phyloP scores from a whole-genome alignment of 2,797 vertebrate species.

The Acanthiza pusilla region DNA sequence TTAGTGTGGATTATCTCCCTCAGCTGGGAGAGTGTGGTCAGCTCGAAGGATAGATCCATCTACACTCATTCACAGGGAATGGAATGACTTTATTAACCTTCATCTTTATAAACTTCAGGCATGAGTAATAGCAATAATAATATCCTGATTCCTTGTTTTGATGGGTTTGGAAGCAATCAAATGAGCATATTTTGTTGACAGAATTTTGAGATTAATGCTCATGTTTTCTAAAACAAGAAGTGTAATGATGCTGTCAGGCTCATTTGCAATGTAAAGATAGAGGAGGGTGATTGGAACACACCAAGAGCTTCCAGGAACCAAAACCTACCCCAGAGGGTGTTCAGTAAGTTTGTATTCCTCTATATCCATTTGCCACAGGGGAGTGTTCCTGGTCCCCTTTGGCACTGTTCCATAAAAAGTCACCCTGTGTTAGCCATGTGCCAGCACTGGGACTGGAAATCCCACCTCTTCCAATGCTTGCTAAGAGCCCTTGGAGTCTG shows the following conservation, averaged over 20 bases:
- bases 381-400: background rate
- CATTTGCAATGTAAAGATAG: background rate
- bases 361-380: fast-evolving
- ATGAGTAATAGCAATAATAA: slow-evolving; percentile 1
- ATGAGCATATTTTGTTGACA: background rate
- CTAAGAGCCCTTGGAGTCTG: background rate
- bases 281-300: background rate
- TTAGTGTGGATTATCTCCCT: background rate
- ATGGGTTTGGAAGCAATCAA: background rate
- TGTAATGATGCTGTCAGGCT: background rate
- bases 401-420: background rate
- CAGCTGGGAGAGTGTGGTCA: slow-evolving; percentile 34
- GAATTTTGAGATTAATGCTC: background rate
- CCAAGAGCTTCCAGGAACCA: background rate
- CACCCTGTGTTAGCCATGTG: fast-evolving
- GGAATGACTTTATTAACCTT: slow-evolving; percentile 44
- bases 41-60: background rate
- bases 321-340: no score
- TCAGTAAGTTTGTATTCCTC: background rate
- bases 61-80: background rate
- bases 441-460: background rate
- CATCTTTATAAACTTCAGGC: background rate
- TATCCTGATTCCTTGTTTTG: background rate
- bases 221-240: background rate
- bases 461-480: fast-evolving